Evolutionary conservation across 92 coral and sea anemone genomes (phyloP).

Genomic region (Palythoa grandiflora): DNA sequence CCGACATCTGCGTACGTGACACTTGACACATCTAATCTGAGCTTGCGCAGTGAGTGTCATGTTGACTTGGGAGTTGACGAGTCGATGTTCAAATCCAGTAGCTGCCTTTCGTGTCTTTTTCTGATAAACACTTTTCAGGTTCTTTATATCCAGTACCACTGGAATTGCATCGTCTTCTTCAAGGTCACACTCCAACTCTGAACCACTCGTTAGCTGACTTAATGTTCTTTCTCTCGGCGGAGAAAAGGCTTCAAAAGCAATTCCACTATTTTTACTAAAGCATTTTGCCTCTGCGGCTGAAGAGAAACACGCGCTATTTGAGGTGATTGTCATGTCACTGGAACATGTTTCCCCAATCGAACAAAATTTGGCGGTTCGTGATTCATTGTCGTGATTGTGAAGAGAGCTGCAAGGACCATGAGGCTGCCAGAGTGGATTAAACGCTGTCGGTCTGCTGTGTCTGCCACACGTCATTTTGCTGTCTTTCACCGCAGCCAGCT

Average conservation of each 20-base stretch:
- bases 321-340: neutral
- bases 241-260: neutral
- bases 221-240: neutral
- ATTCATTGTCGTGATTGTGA: neutral
- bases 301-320: neutral
- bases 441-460: neutral
- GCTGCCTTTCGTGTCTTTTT: conserved; percentile 43
- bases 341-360: neutral
- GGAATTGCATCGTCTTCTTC: conserved; percentile 25
- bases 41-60: conserved; percentile 48
- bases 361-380: neutral
- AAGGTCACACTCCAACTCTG: neutral
- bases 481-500: neutral
- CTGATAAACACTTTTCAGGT: conserved; percentile 26
- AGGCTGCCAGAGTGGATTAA: neutral
- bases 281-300: neutral
- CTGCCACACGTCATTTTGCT: neutral
- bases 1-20: conserved; percentile 32
- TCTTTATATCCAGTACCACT: conserved; percentile 33
- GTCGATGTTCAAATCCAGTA: conserved; percentile 40
- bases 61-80: conserved; percentile 27
- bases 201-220: neutral
- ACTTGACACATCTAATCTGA: conserved; percentile 42
- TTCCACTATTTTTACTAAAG: neutral
- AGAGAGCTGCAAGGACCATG: neutral